These are phyloP conservation scores for Pteromalus puparum DNA, from an alignment of 1,140 invertebrate species.

Conservation along the genomic window DNA sequence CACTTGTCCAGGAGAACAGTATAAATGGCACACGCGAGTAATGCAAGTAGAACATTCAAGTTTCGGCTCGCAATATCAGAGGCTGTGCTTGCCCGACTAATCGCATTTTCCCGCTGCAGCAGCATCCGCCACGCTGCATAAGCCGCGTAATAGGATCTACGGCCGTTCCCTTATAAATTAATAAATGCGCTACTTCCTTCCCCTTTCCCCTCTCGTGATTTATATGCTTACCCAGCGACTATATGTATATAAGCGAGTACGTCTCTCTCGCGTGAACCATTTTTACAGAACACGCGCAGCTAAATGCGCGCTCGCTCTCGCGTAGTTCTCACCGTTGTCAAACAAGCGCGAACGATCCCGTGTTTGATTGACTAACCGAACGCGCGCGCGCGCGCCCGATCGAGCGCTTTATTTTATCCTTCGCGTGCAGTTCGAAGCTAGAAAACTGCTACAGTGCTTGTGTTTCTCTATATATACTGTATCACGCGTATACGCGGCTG, in stretches of 20 bases:
- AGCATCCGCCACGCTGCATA: constrained; percentile 54
- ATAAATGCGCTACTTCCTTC: constrained; percentile 9
- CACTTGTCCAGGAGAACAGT: too few relatives aligned
- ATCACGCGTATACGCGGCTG: too few relatives aligned
- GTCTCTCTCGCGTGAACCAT: background rate
- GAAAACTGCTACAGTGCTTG: too few relatives aligned
- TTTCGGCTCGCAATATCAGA: background rate
- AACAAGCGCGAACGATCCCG: background rate
- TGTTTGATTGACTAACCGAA: background rate
- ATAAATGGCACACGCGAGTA: background rate
- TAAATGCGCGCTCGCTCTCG: background rate
- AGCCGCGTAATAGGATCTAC: constrained; percentile 35
- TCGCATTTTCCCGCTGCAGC: constrained; percentile 54
- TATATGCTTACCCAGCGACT: background rate
- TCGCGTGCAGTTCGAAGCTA: too few relatives aligned
- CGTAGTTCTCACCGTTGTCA: background rate
- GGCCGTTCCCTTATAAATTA: constrained; percentile 33
- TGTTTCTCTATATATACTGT: too few relatives aligned
- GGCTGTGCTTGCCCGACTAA: background rate
- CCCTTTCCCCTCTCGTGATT: background rate
- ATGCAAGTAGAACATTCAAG: background rate
- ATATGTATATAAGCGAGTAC: background rate
- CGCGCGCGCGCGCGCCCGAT: too few relatives aligned
- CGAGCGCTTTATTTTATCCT: background rate
- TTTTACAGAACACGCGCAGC: background rate